phyloP scores from a whole-genome alignment of 1,140 invertebrate genomes.

The Uloborus diversus region DNA sequence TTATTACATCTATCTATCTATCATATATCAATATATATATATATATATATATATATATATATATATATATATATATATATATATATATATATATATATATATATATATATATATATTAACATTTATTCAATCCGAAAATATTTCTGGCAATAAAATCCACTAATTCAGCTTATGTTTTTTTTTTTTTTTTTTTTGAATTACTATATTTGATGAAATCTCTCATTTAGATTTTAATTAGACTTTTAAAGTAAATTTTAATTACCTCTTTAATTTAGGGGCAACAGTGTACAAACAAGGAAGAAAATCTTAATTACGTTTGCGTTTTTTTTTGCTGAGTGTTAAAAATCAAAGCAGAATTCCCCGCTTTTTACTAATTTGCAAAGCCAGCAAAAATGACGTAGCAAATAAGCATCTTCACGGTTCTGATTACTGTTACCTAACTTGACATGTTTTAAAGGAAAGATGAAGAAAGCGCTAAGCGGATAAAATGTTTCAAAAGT shows the following conservation, averaged over 20 bases:
- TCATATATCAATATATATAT: no score
- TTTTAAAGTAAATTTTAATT: constrained; percentile 42
- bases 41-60: no score
- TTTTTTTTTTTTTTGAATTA: neutral
- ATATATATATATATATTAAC: no score
- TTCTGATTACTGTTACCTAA: constrained; percentile 10
- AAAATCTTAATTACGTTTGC: constrained; percentile 31
- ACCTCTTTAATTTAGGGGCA: constrained; percentile 34
- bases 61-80: no score
- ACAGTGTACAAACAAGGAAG: neutral
- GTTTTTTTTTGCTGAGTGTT: constrained; percentile 30
- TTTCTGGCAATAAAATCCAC: no score
- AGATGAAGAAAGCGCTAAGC: no score
- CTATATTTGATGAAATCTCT: neutral
- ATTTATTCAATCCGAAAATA: no score
- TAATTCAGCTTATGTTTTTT: neutral
- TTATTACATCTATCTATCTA: no score
- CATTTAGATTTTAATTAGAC: constrained; percentile 24
- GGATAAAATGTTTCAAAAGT: no score
- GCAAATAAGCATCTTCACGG: neutral
- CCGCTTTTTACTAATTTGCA: constrained; percentile 6
- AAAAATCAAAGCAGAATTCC: constrained; percentile 17
- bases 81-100: no score
- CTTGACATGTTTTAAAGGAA: neutral
- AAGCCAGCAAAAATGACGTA: neutral